phyloP scores from a whole-genome alignment of 2,113 vertebrate species.

The Elanus axillaris region DNA sequence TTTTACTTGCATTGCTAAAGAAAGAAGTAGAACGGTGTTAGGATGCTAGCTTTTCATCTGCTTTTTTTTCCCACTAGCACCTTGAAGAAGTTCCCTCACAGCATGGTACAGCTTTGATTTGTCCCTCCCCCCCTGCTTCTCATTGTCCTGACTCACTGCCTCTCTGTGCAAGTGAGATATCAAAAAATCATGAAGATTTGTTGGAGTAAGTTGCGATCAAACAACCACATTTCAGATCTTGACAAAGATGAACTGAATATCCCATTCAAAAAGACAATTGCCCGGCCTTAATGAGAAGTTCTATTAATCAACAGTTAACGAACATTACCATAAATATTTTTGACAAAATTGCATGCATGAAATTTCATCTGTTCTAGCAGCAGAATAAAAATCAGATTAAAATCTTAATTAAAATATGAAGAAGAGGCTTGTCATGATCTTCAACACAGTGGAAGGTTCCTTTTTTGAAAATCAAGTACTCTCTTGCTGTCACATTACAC shows the following conservation, averaged over 20 bases:
- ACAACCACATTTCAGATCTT: background rate
- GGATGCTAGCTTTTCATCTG: background rate
- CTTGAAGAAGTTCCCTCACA: background rate
- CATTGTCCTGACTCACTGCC: background rate
- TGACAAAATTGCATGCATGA: background rate
- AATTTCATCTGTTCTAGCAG: conserved; percentile 30
- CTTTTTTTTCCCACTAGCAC: background rate
- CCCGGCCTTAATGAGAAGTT: background rate
- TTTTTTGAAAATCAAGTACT: conserved; percentile 24
- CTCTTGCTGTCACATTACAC: conserved; percentile 32
- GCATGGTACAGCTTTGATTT: background rate
- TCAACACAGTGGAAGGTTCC: background rate
- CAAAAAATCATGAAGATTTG: background rate
- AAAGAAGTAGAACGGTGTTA: background rate
- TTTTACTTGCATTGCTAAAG: background rate
- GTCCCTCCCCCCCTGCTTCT: background rate
- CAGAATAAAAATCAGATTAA: conserved; percentile 41
- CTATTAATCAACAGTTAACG: conserved; percentile 7
- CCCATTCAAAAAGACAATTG: background rate
- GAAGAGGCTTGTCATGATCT: conserved; percentile 24
- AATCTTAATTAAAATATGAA: conserved; percentile 58
- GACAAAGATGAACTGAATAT: background rate
- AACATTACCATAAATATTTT: conserved; percentile 35
- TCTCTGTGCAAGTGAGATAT: background rate
- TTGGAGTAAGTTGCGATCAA: conserved; percentile 8